phyloP scores from a whole-genome alignment of 2,797 vertebrate genomes.

The Crax fasciolata region DNA sequence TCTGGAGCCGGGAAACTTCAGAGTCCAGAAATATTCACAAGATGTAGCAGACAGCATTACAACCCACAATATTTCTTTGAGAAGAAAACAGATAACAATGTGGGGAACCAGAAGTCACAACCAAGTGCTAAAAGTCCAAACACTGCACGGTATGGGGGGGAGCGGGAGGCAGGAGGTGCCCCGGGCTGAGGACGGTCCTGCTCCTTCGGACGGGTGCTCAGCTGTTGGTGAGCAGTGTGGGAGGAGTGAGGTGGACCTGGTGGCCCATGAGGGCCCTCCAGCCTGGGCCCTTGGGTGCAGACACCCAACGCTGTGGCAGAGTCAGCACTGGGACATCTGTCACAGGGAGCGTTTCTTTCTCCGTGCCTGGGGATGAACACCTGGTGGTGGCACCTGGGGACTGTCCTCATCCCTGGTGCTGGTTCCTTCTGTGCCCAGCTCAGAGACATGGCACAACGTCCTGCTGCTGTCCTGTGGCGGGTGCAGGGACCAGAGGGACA shows the following conservation, averaged over 20 bases:
- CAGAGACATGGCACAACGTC: not conserved
- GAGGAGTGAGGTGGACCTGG: not conserved
- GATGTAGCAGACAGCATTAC: slow-evolving; percentile 67
- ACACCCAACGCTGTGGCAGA: no score
- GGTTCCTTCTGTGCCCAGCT: not conserved
- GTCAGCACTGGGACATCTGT: not conserved
- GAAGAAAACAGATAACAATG: slow-evolving; percentile 48
- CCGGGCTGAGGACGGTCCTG: not conserved
- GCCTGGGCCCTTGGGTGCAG: not conserved
- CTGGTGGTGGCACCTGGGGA: not conserved
- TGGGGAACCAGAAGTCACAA: slow-evolving; percentile 55
- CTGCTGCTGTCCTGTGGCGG: not conserved
- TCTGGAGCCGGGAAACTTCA: slow-evolving; percentile 73
- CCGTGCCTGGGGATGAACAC: no score
- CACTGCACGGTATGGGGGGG: fast-evolving
- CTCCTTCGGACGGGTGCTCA: fast-evolving
- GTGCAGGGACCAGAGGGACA: not conserved
- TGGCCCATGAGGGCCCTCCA: not conserved
- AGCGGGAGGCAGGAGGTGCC: not conserved
- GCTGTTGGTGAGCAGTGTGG: fast-evolving
- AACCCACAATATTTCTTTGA: slow-evolving; percentile 52
- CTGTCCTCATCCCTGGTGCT: not conserved
- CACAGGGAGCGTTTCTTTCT: not conserved
- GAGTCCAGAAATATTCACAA: slow-evolving; percentile 69
- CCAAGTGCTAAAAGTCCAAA: not conserved